These are phyloP conservation scores for Plebejus melissa DNA, from an alignment of 2,888 invertebrate genomes.

Conservation along the genomic window DNA sequence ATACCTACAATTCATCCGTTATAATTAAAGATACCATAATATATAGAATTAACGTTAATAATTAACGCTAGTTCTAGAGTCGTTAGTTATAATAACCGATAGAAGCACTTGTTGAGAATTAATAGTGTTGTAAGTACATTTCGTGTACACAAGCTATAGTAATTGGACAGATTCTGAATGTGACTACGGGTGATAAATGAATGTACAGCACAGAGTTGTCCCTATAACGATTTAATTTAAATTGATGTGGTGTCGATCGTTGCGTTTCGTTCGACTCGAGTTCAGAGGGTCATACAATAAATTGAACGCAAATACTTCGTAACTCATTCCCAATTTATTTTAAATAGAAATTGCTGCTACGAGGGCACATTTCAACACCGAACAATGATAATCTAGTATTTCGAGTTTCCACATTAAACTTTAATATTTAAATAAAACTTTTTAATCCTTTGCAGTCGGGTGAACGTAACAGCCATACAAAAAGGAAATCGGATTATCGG, in stretches of 20 bases:
- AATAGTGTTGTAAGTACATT: neutral
- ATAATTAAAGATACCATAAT: too few species aligned
- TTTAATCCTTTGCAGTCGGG: neutral
- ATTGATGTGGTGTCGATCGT: slow-evolving; percentile 18
- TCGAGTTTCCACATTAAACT: neutral
- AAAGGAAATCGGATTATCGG: too few species aligned
- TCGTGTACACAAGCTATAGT: neutral
- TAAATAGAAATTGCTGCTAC: neutral
- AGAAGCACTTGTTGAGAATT: neutral
- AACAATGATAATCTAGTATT: neutral
- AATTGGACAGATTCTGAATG: neutral
- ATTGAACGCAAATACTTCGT: slow-evolving; percentile 34
- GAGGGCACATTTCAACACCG: neutral
- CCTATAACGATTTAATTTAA: slow-evolving; percentile 22
- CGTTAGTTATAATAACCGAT: neutral
- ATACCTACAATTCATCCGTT: too few species aligned
- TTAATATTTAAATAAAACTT: neutral
- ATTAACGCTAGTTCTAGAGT: too few species aligned
- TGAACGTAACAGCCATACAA: too few species aligned
- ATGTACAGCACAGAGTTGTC: slow-evolving; percentile 8
- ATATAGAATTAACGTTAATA: too few species aligned
- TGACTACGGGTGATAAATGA: slow-evolving; percentile 13
- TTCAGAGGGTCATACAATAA: slow-evolving; percentile 3
- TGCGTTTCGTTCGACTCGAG: slow-evolving; percentile 7
- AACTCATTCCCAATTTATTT: neutral